Conservation (phyloP, 2,888 invertebrate species). For the Mythimna impura region DNA sequence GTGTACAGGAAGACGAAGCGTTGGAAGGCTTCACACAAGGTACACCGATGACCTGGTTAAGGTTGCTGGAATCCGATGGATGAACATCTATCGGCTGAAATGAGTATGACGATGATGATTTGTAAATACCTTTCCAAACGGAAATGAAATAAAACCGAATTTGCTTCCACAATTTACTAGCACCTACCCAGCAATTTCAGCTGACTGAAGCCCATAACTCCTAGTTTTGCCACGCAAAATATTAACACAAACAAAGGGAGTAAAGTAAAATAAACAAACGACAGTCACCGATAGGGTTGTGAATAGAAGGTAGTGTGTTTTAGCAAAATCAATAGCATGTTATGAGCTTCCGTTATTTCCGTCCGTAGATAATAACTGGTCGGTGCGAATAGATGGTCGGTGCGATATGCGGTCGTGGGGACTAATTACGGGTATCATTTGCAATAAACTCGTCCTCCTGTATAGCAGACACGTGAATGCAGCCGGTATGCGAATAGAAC, state of each 20-base stretch:
- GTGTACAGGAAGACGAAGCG: too few relatives aligned
- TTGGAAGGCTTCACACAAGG: too few relatives aligned
- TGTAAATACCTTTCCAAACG: too few relatives aligned
- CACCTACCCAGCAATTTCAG: not conserved
- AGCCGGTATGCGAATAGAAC: conserved; percentile 52
- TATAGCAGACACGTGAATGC: conserved; percentile 45
- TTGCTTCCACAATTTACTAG: too few relatives aligned
- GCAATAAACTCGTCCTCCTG: conserved; percentile 82
- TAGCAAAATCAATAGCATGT: conserved; percentile 85
- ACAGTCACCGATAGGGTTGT: conserved; percentile 66
- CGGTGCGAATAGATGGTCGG: conserved; percentile 83
- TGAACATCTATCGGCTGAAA: too few relatives aligned
- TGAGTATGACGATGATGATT: too few relatives aligned
- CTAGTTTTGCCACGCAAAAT: conserved; percentile 32
- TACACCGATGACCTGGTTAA: too few relatives aligned
- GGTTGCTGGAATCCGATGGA: too few relatives aligned
- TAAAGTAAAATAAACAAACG: conserved; percentile 54
- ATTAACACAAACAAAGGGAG: conserved; percentile 51
- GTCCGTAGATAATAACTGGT: conserved; percentile 70
- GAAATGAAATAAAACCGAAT: too few relatives aligned
- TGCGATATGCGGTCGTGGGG: conserved; percentile 77
- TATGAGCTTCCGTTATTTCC: conserved; percentile 81
- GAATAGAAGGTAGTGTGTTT: conserved; percentile 65
- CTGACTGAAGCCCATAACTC: conserved; percentile 1
- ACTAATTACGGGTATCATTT: conserved; percentile 89